Base-by-base conservation (phyloP, 2,113 vertebrate genomes). In the Myanophis thanlyinensis region DNA sequence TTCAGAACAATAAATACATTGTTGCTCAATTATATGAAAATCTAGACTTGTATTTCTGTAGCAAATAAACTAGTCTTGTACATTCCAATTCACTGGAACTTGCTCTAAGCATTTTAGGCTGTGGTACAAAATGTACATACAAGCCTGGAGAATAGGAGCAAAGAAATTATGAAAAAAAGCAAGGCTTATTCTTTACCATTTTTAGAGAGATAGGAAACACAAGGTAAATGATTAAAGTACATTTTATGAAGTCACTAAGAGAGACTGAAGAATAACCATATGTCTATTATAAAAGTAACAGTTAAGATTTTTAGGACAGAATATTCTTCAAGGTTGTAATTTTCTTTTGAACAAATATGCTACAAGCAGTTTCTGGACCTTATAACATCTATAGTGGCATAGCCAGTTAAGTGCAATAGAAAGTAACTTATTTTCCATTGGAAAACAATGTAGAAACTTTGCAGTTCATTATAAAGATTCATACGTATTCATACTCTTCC, bases 401-500 rank as follows among this genome's bases (percentile, higher is more conserved):
- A 85, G 59, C 49, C 59, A 90, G 87, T 95, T 94, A 94, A 96
- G 93, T 91, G 53, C 85, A 92, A 91, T 93, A 90, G 90, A 91
- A 95, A 84, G 94, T 90, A 44, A 46, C 22, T 40, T n/a, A 25
- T 94, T 56, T 27, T 48, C 40, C 6, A 30, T 90, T 94, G 95
- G 85, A 92, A 73, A 95, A 54, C 84, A 96, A 96, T 40, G 15
- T 25, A 52, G 87, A 92, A 92, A 49, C 87, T 44, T 56, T 85
- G 54, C 30, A 56, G 30, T 89, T 92, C 27, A 54, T 89, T 47
- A 89, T 27, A 85, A 92, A 52, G 90, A 51, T 89, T 97, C 97
- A 97, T 97, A 97, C 97, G 96, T 96, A 97, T 97, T 97, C 96
- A 94, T 91, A 86, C 94, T 93, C 95, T 95, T 89, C 18, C 40